phyloP scores from a whole-genome alignment of 2,888 invertebrate genomes.

The Harpalus rubripes region DNA sequence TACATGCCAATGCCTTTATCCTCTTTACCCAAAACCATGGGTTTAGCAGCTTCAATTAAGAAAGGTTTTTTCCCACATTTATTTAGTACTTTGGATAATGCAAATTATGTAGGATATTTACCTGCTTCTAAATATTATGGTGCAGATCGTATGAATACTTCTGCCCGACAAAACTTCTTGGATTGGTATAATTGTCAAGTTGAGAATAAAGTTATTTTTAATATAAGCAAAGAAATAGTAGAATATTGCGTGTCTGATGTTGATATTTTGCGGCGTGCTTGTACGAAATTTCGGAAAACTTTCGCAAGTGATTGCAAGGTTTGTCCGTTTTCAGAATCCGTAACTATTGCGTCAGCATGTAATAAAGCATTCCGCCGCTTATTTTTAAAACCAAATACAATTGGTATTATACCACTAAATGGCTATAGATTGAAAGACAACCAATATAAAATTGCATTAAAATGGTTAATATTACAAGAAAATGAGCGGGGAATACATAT shows the following conservation, averaged over 20 bases:
- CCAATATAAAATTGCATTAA: too few relatives aligned
- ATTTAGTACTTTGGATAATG: conserved; percentile 70
- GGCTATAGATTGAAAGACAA: conserved; percentile 70
- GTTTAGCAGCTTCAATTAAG: conserved; percentile 53
- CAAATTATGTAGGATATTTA: conserved; percentile 69
- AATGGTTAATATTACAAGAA: conserved; percentile 68
- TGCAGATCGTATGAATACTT: conserved; percentile 66
- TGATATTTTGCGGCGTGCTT: conserved; percentile 71
- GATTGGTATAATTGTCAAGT: too few relatives aligned
- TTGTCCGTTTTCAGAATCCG: conserved; percentile 71
- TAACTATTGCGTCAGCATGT: conserved; percentile 71
- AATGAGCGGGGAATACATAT: conserved; percentile 58
- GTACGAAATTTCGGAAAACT: conserved; percentile 70
- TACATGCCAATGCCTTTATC: conserved; percentile 68
- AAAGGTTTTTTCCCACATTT: conserved; percentile 70
- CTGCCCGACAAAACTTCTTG: too few relatives aligned
- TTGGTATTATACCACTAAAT: conserved; percentile 71
- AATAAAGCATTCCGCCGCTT: conserved; percentile 70
- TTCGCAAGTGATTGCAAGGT: conserved; percentile 68
- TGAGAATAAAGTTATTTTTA: too few relatives aligned
- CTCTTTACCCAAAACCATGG: conserved; percentile 68
- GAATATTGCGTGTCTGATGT: conserved; percentile 67
- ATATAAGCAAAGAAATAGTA: conserved; percentile 68
- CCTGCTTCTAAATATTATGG: conserved; percentile 69
- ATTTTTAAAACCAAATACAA: conserved; percentile 70